These are phyloP conservation scores for Antheraea mylitta DNA, from an alignment of 1,140 invertebrate species.

Conservation along the genomic window DNA sequence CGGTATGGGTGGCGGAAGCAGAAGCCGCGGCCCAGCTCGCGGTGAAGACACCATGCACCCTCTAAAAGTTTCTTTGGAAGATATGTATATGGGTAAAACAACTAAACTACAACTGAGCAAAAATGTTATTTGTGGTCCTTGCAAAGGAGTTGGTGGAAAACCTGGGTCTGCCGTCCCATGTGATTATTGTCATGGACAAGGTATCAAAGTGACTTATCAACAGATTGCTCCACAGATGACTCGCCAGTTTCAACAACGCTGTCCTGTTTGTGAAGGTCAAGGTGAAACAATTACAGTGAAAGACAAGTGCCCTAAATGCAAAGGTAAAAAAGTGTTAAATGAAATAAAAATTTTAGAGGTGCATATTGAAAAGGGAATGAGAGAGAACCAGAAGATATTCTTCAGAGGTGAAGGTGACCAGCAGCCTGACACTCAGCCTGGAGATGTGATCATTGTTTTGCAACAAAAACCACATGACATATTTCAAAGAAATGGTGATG, in stretches of 20 bases:
- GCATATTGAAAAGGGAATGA: slow-evolving; percentile 95
- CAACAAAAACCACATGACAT: slow-evolving; percentile 89
- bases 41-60: slow-evolving; percentile 87
- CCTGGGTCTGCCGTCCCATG: slow-evolving; percentile 86
- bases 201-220: slow-evolving; percentile 84
- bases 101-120: slow-evolving; percentile 91
- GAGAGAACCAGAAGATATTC: slow-evolving; percentile 91
- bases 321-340: slow-evolving; percentile 89
- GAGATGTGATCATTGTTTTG: slow-evolving; percentile 94
- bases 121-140: slow-evolving; percentile 91
- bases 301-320: slow-evolving; percentile 89
- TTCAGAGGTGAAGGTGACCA: slow-evolving; percentile 95
- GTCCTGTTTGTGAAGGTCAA: slow-evolving; percentile 83
- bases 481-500: slow-evolving; percentile 87
- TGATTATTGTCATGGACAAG: slow-evolving; percentile 87
- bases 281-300: slow-evolving; percentile 89
- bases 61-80: slow-evolving; percentile 90
- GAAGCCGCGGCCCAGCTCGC: slow-evolving; percentile 73
- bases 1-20: slow-evolving; percentile 80
- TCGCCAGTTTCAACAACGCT: slow-evolving; percentile 90
- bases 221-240: slow-evolving; percentile 90
- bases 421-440: slow-evolving; percentile 89
- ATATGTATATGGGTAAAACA: slow-evolving; percentile 94
- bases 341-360: slow-evolving; percentile 92
- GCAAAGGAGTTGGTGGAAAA: slow-evolving; percentile 92